phyloP scores from a whole-genome alignment of 2,888 invertebrate genomes.

The Ptilodon capucinus region DNA sequence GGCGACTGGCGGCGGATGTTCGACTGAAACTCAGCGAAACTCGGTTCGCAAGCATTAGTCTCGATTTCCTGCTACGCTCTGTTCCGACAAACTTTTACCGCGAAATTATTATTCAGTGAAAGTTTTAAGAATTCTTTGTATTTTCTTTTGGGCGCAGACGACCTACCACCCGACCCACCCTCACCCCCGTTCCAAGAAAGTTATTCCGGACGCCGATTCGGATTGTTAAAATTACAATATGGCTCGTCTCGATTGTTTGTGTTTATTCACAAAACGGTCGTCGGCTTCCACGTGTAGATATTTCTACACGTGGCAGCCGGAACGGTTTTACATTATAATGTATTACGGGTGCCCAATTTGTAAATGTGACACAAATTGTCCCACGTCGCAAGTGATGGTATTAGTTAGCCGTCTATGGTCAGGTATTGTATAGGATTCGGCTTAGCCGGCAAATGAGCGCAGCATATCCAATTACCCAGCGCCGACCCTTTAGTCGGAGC shows the following conservation, averaged over 20 bases:
- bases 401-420: conserved; percentile 36
- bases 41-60: conserved; percentile 67
- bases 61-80: conserved; percentile 68
- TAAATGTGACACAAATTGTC: conserved; percentile 15
- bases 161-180: conserved; percentile 41
- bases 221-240: conserved; percentile 41
- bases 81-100: conserved; percentile 68
- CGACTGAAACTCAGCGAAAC: conserved; percentile 73
- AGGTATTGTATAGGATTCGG: conserved; percentile 59
- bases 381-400: conserved; percentile 33
- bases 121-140: conserved; percentile 72
- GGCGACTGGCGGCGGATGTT: conserved; percentile 79
- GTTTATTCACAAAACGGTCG: neutral
- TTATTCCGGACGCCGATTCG: conserved; percentile 50
- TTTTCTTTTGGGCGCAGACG: conserved; percentile 62
- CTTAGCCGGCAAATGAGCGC: conserved; percentile 56
- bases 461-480: conserved; percentile 63
- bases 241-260: neutral
- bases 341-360: neutral
- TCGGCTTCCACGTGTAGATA: neutral
- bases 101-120: conserved; percentile 76
- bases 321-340: too few species aligned
- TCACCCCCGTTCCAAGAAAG: conserved; percentile 43
- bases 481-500: conserved; percentile 39
- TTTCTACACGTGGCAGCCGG: too few species aligned